Evolutionary conservation across 2,797 vertebrate species (phyloP), one percentile per base, ranked within the genome.

Genomic region (Acipenser ruthenus): DNA sequence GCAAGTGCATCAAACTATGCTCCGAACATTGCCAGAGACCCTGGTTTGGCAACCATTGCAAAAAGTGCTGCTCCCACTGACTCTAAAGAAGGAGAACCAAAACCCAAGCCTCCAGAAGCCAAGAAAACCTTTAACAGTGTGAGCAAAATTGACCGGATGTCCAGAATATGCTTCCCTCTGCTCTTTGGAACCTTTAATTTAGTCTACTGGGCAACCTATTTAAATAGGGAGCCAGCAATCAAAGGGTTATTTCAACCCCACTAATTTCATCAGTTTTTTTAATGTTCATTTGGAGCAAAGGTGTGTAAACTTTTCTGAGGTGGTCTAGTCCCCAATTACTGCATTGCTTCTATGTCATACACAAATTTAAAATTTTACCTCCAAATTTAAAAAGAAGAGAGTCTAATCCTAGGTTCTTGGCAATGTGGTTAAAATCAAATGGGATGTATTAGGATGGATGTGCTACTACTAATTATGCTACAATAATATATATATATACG

Each of bases 51-150:
- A 75, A 99, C 96, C 71, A 99, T 99, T 78, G 94, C 96, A 84
- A 99, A 99, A 90, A 99, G 96, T 69, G 96, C 96, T 74, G 95
- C 96, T 68, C 95, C 94, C 0, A 93, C 93, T 74, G 96, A 98
- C 84, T 94, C 95, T 61, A 98, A 99, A 88, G 96, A 99, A 78
- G 23, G 23, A 37, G 93, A 99, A 79, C 91, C 94, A 71, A 97
- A 99, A 79, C 93, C 95, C 80, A 99, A 99, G 72, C 93, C 96
- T 66, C 93, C 94, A 50, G 96, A 99, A 83, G 94, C 96, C 83
- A 98, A 98, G 94, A 99, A 99, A 87, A 99, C 96, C 82, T 99
- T 98, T 88, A 99, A 99, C 91, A 99, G 97, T 53, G 97, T 99
- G 85, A 99, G 97, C 92, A 99, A 98, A 94, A 98, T 99, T 60